Evolutionary conservation across 2,888 invertebrate genomes (phyloP), one percentile per base, ranked within the genome.

Genomic region (Blomia tropicalis): DNA sequence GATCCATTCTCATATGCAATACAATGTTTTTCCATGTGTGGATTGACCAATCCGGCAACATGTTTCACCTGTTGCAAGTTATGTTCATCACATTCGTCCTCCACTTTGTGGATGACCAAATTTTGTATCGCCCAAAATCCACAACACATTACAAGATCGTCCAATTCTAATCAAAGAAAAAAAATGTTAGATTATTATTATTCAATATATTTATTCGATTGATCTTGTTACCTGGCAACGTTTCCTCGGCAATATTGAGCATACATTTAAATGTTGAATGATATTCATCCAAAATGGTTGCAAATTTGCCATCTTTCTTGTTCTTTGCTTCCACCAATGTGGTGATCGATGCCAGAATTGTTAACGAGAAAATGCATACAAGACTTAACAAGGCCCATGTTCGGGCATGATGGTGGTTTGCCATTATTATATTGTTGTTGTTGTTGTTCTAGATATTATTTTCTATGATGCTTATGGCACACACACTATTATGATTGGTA

Each of bases 221-320:
- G 19, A 14, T 7, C n/a, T 54, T 27, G 36, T 54, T 62, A 58
- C 62, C 62, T 41, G 62, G 62, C 41, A 43, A 2, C 7, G 53
- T 27, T 31, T 62, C 62, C 19, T 56, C 62, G 3, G 58, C 43
- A 44, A 58, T 62, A 47, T 62, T 62, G 2, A 53, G 17, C 58
- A 62, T 31, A 47, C 61, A 60, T 53, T 60, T 60, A 7, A 60
- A 32, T 1, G 61, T 60, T 27, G 53, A 17, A 31, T 31, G 36
- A 41, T 60, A 60, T 54, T 60, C 61, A 4, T 60, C 61, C 14
- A 60, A 23, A 53, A 30, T 53, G 5, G 17, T 19, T 19, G 61
- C 61, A 53, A 60, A 53, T 41, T 60, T 30, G 19, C 61, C 61
- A 44, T 58, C 59, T 32, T 58, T 65, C 60, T 56, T 27, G 27